A percentile compares a stretch with the other conserved stretches of the same genome.
Evolutionary conservation across 2,797 vertebrate genomes (phyloP).

Genomic region (Aeoliscus strigatus): DNA sequence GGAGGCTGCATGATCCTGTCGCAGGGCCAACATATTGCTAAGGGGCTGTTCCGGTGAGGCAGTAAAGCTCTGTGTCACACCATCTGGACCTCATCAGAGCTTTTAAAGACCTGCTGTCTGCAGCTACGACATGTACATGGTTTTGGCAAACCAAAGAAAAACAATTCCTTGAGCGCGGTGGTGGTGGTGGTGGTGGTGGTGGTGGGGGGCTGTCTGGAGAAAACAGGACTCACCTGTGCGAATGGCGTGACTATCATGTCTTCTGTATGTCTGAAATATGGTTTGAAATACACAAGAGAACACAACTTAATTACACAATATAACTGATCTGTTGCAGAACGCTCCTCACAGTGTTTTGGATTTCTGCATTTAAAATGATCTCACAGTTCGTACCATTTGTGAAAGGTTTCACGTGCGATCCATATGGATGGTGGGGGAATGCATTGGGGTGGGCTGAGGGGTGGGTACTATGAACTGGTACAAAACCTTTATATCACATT

Average conservation of each 20-base stretch:
- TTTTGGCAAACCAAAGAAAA: too few relatives aligned
- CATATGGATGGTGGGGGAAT: conserved; percentile 24
- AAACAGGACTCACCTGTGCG: conserved; percentile 84
- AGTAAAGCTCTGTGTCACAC: conserved; percentile 18
- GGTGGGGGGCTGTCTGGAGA: too few relatives aligned
- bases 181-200: too few relatives aligned
- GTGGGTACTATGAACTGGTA: conserved; percentile 22
- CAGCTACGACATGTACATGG: too few relatives aligned
- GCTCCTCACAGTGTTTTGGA: too few relatives aligned
- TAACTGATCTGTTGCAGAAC: too few relatives aligned
- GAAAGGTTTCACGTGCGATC: conserved; percentile 33
- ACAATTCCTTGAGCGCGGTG: too few relatives aligned
- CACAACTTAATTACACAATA: background rate
- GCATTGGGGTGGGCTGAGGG: conserved; percentile 23
- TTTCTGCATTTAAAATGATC: background rate
- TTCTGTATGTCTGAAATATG: conserved; percentile 84
- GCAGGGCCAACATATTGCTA: conserved; percentile 32
- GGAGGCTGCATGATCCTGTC: conserved; percentile 36
- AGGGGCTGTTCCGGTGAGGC: conserved; percentile 34
- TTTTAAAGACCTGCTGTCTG: conserved; percentile 7
- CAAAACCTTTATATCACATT: too few relatives aligned
- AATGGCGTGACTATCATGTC: conserved; percentile 96
- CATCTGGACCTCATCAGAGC: conserved; percentile 29
- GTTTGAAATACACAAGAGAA: conserved; percentile 21
- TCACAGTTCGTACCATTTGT: background rate